Base-by-base conservation (phyloP, 2,113 vertebrate genomes). In the Terrapene triunguis region DNA sequence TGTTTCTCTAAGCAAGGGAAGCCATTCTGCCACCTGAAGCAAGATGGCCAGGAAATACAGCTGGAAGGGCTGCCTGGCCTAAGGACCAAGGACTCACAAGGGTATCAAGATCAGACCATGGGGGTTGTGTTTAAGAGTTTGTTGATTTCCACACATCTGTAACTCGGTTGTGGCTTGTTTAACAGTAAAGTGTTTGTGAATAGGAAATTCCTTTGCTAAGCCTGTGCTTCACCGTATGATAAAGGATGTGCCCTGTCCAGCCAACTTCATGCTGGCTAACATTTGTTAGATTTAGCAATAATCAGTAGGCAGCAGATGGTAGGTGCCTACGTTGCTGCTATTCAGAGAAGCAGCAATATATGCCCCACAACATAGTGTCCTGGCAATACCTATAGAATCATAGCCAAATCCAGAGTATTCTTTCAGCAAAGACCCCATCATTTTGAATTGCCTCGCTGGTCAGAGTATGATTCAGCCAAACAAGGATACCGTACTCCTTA, bases 381-480 rank as follows among this genome's bases (percentile, higher is more conserved):
- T n/a, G n/a, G 12, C 50, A 48, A 81, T 50, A 79, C 1, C 38
- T 22, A 29, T 1, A 25, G 69, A 84, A 32, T 80, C 51, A 29
- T 12, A 1, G 0, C 35, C 38, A 4, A 57, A 80, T 4, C 27
- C 22, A 57, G 78, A 47, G 21, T 22, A 59, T 5, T 1, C 35
- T 38, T 21, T 17, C 79, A 87, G 38, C 62, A 89, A 62, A 85
- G 35, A 13, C 9, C 53, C 16, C 38, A 2, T 53, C 10, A n/a
- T 80, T 78, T 35, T 0, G 0, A 81, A 35, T 59, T 85, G 19
- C 0, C 0, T 4, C 24, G 8, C 81, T 48, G 19, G 72, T 25
- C 48, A 82, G 76, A 51, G 42, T 0, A 0, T 1, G 1, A 2
- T 10, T 89, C 11, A 82, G 8, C 12, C 47, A 55, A 76, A 59